A percentile compares a stretch with the other conserved stretches of the same genome.
phyloP scores from a whole-genome alignment of 2,797 vertebrate genomes.

The Orestias chungarensis region DNA sequence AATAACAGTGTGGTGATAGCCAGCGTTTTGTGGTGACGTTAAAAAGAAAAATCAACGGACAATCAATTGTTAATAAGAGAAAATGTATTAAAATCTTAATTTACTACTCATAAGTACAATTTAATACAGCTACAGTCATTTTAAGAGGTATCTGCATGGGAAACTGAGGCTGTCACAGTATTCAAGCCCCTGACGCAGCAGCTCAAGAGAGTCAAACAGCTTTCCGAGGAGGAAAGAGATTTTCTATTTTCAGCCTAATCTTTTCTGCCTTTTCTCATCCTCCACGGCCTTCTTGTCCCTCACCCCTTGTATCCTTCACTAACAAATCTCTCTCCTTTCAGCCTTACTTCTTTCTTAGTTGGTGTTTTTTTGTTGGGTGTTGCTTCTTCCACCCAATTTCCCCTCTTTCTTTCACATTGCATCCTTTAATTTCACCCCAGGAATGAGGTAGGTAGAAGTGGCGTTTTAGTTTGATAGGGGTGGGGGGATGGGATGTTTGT shows the following conservation, averaged over 20 bases:
- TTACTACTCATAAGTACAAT: not conserved
- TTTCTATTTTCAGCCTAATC: slow-evolving; percentile 57
- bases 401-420: slow-evolving; percentile 68
- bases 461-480: too few relatives aligned
- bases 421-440: slow-evolving; percentile 73
- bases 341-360: slow-evolving; percentile 70
- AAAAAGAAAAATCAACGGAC: slow-evolving; percentile 12
- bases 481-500: slow-evolving; percentile 6
- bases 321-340: slow-evolving; percentile 65
- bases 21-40: slow-evolving; percentile 24
- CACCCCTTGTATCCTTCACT: slow-evolving; percentile 66
- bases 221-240: slow-evolving; percentile 38
- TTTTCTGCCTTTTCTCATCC: slow-evolving; percentile 50
- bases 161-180: not conserved
- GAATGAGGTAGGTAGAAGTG: slow-evolving; percentile 25
- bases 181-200: slow-evolving; percentile 6
- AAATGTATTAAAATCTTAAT: not conserved
- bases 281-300: slow-evolving; percentile 53
- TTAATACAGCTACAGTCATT: not conserved
- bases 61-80: slow-evolving; percentile 1
- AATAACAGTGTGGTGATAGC: slow-evolving; percentile 34
- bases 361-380: slow-evolving; percentile 65
- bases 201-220: slow-evolving; percentile 35
- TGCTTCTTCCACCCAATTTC: slow-evolving; percentile 55
- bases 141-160: slow-evolving; percentile 4